Conservation (phyloP, 2,113 vertebrate genomes). For the Sinocyclocheilus maitianheensis region DNA sequence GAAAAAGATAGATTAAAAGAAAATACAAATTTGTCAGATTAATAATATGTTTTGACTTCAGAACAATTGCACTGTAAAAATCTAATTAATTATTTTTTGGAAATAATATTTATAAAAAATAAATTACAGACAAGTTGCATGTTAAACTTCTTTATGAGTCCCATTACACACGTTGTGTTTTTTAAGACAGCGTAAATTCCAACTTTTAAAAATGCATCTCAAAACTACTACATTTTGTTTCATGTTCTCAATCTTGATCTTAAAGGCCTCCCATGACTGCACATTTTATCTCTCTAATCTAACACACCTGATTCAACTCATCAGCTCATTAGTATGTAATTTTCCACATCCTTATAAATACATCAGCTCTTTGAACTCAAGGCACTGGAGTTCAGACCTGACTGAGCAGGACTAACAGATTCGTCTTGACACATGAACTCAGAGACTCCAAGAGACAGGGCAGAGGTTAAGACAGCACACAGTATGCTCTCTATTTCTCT, state of each 20-base stretch:
- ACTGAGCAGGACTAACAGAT: constrained; percentile 51
- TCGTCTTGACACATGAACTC: constrained; percentile 48
- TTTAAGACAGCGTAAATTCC: not conserved
- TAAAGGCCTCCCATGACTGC: not conserved
- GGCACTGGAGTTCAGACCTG: constrained; percentile 47
- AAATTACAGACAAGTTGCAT: not conserved
- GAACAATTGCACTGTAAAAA: not conserved
- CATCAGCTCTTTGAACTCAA: constrained; percentile 44
- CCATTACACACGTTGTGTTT: not conserved
- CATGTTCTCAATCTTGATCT: not conserved
- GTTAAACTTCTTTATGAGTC: not conserved
- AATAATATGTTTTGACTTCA: not conserved
- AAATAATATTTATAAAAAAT: not conserved
- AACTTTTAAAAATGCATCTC: not conserved
- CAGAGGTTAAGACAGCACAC: constrained; percentile 53
- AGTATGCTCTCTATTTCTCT: not conserved
- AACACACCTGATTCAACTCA: constrained; percentile 12
- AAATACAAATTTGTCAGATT: not conserved
- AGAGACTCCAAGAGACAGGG: constrained; percentile 36
- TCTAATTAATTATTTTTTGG: not conserved
- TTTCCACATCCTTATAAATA: not conserved
- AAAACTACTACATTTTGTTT: not conserved
- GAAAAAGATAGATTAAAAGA: not conserved
- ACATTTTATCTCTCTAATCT: not conserved
- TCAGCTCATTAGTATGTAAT: constrained; percentile 10